These are phyloP conservation scores for Chrysogorgia sp. DNA, from an alignment of 92 coral and sea anemone species.

Conservation along the genomic window DNA sequence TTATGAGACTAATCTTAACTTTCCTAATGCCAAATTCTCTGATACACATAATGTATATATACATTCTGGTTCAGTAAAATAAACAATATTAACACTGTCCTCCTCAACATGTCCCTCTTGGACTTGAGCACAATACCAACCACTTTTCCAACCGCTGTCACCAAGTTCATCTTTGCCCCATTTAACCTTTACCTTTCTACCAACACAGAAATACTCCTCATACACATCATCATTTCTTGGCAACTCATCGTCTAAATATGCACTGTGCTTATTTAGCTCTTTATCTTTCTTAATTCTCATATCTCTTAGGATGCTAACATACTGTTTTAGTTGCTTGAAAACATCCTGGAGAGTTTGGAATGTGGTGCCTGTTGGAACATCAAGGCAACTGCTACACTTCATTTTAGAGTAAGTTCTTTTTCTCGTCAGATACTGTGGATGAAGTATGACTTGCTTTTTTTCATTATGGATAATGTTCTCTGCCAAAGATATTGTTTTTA, in stretches of 20 bases:
- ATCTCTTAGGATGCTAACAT: no score
- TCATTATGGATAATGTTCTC: no score
- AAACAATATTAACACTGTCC: neutral
- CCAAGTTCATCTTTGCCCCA: constrained; percentile 14
- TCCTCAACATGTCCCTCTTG: constrained; percentile 10
- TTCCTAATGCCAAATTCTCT: neutral
- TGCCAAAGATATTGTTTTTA: no score
- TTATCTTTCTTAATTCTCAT: no score
- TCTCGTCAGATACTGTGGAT: no score
- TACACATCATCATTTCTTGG: neutral
- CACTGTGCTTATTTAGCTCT: no score
- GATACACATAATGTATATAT: constrained; percentile 5
- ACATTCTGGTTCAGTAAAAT: constrained; percentile 13
- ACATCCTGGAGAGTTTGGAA: no score
- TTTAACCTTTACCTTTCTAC: constrained; percentile 5
- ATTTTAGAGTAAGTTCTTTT: no score
- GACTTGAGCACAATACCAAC: constrained; percentile 18
- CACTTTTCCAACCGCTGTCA: constrained; percentile 12
- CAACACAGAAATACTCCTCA: constrained; percentile 3
- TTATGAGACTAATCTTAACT: neutral
- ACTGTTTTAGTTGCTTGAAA: no score
- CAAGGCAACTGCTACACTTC: no score
- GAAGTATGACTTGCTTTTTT: no score
- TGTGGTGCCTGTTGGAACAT: no score
- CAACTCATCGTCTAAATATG: neutral